These are phyloP conservation scores for Cephus spinipes DNA, from an alignment of 2,888 invertebrate genomes.

Conservation along the genomic window DNA sequence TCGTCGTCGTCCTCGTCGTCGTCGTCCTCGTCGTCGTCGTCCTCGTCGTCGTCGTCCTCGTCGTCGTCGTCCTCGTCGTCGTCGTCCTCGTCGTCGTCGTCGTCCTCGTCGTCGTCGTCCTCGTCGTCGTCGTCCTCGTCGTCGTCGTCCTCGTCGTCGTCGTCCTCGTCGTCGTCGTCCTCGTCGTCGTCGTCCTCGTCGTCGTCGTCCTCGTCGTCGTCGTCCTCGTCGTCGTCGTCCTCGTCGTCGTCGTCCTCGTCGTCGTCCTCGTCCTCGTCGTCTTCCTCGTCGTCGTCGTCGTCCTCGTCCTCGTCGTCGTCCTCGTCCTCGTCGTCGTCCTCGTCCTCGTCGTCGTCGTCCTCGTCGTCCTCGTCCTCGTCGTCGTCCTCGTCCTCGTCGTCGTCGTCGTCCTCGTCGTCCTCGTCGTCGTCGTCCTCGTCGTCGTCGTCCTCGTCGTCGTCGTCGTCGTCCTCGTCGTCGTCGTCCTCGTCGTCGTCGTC, in stretches of 20 bases:
- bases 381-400: not conserved
- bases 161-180: constrained; percentile 8
- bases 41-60: too few species aligned
- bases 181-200: not conserved
- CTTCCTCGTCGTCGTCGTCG: too few species aligned
- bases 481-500: constrained; percentile 5
- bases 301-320: constrained; percentile 10
- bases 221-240: not conserved
- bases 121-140: constrained; percentile 4
- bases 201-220: not conserved
- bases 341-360: not conserved
- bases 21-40: not conserved
- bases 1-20: too few species aligned
- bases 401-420: not conserved
- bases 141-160: constrained; percentile 8
- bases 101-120: constrained; percentile 3
- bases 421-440: not conserved
- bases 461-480: not conserved
- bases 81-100: not conserved
- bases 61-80: not conserved
- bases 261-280: too few species aligned
- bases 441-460: not conserved
- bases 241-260: constrained; percentile 1
- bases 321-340: constrained; percentile 5
- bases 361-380: not conserved